A percentile compares a stretch with the other conserved stretches of the same genome.
Conservation (phyloP, 2,797 vertebrate species). For the Cossypha polioptera region DNA sequence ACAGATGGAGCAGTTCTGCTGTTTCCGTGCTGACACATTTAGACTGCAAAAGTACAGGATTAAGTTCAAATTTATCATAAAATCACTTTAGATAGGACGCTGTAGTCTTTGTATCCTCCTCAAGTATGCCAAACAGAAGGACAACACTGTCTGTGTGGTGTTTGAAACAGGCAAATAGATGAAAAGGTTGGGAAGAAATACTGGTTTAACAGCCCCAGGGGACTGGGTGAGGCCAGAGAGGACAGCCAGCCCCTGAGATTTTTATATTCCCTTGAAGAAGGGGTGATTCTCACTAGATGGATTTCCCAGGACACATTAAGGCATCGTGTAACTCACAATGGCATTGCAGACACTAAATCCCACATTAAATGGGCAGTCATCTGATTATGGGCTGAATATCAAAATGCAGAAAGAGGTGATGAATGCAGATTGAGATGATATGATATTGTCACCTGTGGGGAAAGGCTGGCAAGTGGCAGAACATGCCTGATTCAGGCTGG, state of each 20-base stretch:
- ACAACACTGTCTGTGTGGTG: neutral
- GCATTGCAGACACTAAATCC: neutral
- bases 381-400: neutral
- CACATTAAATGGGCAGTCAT: neutral
- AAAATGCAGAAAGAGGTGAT: neutral
- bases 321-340: neutral
- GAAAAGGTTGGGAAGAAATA: neutral
- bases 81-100: neutral
- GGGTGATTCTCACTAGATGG: neutral
- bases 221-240: neutral
- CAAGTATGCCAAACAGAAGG: neutral
- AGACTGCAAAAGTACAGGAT: constrained; percentile 35
- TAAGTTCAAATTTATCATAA: constrained; percentile 51
- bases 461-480: neutral
- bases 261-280: neutral
- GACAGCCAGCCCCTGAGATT: neutral
- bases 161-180: neutral
- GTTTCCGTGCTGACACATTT: constrained; percentile 21
- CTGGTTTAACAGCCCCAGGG: neutral
- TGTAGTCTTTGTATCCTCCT: neutral
- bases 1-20: constrained; percentile 31
- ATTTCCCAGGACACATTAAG: neutral
- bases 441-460: neutral
- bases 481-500: neutral
- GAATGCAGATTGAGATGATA: neutral